Evolutionary conservation across 1,140 invertebrate genomes (phyloP).

Genomic region (Subanguina moxae): DNA sequence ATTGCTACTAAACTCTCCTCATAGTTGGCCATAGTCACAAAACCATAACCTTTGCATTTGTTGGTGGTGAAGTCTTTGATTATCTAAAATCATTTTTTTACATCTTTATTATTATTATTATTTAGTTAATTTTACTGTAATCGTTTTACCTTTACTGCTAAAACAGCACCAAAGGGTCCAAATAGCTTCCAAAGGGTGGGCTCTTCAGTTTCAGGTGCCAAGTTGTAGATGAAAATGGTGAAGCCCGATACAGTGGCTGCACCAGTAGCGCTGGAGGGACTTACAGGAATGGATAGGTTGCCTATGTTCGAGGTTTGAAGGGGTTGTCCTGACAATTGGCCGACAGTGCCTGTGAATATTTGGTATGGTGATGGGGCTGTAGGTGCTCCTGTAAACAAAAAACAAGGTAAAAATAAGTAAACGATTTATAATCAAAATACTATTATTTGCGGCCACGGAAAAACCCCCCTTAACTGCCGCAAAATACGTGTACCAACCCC

Average conservation of each 20-base stretch:
- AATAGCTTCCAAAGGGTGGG: constrained; percentile 97
- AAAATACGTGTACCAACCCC: too few relatives aligned
- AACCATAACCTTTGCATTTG: constrained; percentile 99
- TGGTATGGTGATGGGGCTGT: not conserved
- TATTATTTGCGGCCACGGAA: too few relatives aligned
- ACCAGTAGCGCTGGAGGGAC: not conserved
- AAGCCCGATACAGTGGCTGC: constrained; percentile 63
- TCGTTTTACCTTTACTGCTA: constrained; percentile 78
- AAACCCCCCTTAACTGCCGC: too few relatives aligned
- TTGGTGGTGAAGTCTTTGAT: constrained; percentile 94
- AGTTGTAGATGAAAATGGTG: constrained; percentile 98
- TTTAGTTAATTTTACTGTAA: constrained; percentile 8
- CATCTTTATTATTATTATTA: constrained; percentile 6
- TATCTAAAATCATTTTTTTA: constrained; percentile 63
- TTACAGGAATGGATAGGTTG: not conserved
- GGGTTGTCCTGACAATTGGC: constrained; percentile 5
- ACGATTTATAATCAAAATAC: too few relatives aligned
- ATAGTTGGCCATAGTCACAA: constrained; percentile 99
- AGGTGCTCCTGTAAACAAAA: not conserved
- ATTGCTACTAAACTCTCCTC: constrained; percentile 95
- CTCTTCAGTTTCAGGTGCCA: constrained; percentile 95
- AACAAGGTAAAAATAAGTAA: too few relatives aligned
- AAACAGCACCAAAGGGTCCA: constrained; percentile 95
- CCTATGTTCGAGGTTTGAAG: not conserved
- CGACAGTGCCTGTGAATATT: not conserved